Base-by-base conservation (phyloP, 2,888 invertebrate genomes). In the Protophormia terraenovae region DNA sequence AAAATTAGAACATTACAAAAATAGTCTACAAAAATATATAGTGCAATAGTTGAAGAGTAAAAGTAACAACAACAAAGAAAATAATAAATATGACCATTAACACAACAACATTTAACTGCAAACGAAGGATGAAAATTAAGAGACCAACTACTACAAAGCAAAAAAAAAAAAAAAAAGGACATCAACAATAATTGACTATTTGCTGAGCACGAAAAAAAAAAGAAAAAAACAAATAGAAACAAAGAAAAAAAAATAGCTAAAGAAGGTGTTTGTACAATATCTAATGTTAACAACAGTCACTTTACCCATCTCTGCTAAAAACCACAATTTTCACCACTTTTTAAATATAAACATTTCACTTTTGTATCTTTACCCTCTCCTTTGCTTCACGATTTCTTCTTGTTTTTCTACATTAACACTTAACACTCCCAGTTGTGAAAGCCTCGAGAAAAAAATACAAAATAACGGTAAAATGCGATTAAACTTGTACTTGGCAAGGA, bases 181-280 rank as follows among this genome's bases (percentile, higher is more conserved):
- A 79, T 75, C 79, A 75, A 69, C 73, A 69, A 69, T 72, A 83
- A 75, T 83, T 83, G 73, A 73, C 69, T 84, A 58, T 84, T 75
- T 79, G 47, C 50, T 50, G 16, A 50, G 29, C 47, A 73, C 29
- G 16, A 58, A 27, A 47, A 14, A 32, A 27, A 19, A 41, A 58
- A 35, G 10, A 66, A 45, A 47, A 10, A 5, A 24, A 45, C 45
- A 29, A 19, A 16, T 32, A 32, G 7, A 32, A 6, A 8, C 7
- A 32, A 14, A n/a, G 6, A 66, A 16, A 66, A 10, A 1, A 35
- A 47, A 60, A 58, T 2, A 27, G 27, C 27, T 53, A 27, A 50
- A 47, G 5, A 47, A 35, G 27, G 47, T 69, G 35, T 60, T 67
- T 35, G 27, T 50, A 22, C 16, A 67, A 16, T 5, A 22, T 41